Conservation (phyloP, 2,888 invertebrate species). For the Drosophila meridionalis region DNA sequence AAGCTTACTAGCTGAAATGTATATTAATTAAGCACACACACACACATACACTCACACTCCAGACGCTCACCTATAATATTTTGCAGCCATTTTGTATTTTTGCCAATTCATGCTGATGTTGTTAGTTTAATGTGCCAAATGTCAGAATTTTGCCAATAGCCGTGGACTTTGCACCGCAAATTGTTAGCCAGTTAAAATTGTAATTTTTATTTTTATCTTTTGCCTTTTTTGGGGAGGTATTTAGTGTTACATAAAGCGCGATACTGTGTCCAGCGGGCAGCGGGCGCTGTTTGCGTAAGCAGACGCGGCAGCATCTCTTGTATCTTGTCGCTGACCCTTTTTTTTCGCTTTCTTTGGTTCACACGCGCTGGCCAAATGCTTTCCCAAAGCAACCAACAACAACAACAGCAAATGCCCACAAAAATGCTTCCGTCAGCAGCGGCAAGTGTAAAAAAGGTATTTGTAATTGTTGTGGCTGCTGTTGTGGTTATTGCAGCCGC, state of each 20-base stretch:
- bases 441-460: conserved; percentile 74
- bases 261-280: conserved; percentile 15
- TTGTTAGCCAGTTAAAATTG: conserved; percentile 52
- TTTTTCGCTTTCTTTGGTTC: conserved; percentile 76
- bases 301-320: conserved; percentile 55
- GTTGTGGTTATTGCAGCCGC: conserved; percentile 38
- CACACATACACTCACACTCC: background rate
- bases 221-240: conserved; percentile 10
- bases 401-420: conserved; percentile 35
- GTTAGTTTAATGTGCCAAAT: conserved; percentile 33
- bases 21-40: conserved; percentile 47
- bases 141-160: conserved; percentile 56
- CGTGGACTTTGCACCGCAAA: conserved; percentile 68
- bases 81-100: conserved; percentile 28
- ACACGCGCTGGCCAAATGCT: conserved; percentile 75
- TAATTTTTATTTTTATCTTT: conserved; percentile 33
- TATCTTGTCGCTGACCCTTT: conserved; percentile 36
- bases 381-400: conserved; percentile 57
- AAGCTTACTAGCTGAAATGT: conserved; percentile 23
- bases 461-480: conserved; percentile 73
- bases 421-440: conserved; percentile 77
- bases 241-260: conserved; percentile 57
- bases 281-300: conserved; percentile 65
- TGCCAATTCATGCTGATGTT: conserved; percentile 65
- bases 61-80: conserved; percentile 1